Conservation (phyloP, 2,113 vertebrate genomes). For the Tympanuchus pallidicinctus region DNA sequence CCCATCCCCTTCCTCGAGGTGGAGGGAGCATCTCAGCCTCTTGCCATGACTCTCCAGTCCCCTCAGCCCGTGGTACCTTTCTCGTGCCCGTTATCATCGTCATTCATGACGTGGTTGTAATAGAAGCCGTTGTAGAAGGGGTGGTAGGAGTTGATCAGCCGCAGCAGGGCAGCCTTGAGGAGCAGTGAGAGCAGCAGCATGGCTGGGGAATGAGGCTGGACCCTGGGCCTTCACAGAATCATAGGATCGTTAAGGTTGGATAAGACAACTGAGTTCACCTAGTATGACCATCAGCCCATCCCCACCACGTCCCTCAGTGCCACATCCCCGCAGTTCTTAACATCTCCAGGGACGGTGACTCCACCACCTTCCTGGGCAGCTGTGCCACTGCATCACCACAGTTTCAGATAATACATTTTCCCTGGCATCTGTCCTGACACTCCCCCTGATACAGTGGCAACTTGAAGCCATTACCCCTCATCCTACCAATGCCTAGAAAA, state of each 20-base stretch:
- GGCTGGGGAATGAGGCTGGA: fast-evolving
- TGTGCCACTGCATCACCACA: too few species aligned
- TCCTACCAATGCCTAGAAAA: neutral
- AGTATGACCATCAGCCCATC: too few species aligned
- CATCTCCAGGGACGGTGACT: too few species aligned
- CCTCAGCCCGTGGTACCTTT: conserved; percentile 57
- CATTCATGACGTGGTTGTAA: conserved; percentile 82
- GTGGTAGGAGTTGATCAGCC: conserved; percentile 25
- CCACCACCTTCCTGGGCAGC: too few species aligned
- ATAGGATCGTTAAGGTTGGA: too few species aligned
- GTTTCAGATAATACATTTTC: too few species aligned
- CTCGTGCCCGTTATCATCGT: conserved; percentile 67
- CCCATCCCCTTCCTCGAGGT: neutral
- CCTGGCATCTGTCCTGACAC: too few species aligned
- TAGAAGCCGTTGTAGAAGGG: conserved; percentile 89
- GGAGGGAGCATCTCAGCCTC: neutral
- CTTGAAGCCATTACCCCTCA: too few species aligned
- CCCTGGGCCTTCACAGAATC: neutral
- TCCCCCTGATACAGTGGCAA: neutral
- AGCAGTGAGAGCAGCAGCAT: conserved; percentile 24
- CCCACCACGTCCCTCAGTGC: too few species aligned
- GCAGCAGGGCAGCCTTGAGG: conserved; percentile 71
- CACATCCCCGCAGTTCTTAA: too few species aligned
- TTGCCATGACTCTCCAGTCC: neutral
- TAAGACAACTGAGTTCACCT: too few species aligned